Evolutionary conservation across 2,888 invertebrate species (phyloP).

Genomic region (Nymphalis polychloros): DNA sequence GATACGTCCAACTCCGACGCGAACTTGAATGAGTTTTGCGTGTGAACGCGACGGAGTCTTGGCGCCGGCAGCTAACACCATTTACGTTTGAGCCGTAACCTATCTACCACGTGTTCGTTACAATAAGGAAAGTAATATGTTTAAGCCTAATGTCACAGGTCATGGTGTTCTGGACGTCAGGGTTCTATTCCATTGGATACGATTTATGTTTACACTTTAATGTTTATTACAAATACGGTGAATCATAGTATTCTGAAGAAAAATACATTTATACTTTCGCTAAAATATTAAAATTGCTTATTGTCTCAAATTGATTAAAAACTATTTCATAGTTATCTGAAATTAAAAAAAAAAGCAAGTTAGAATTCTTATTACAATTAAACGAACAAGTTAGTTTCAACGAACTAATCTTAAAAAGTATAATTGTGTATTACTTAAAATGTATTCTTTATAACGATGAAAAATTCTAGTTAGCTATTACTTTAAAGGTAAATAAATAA

Average conservation of each 20-base stretch:
- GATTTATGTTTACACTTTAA: slow-evolving; percentile 25
- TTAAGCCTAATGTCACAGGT: slow-evolving; percentile 35
- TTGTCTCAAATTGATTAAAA: no score
- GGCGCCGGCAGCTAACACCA: slow-evolving; percentile 44
- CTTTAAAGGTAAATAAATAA: not conserved
- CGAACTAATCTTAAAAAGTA: no score
- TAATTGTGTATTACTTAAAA: no score
- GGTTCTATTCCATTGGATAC: slow-evolving; percentile 16
- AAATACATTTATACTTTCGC: not conserved
- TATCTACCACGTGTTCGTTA: slow-evolving; percentile 17
- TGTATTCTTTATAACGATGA: not conserved
- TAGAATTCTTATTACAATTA: no score
- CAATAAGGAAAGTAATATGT: slow-evolving; percentile 7
- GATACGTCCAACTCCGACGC: slow-evolving; percentile 33
- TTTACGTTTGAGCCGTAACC: slow-evolving; percentile 31
- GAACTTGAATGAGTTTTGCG: slow-evolving; percentile 31
- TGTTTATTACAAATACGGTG: slow-evolving; percentile 10
- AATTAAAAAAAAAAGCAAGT: no score
- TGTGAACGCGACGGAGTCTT: slow-evolving; percentile 30
- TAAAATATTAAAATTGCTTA: not conserved
- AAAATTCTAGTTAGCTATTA: not conserved
- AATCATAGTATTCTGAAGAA: not conserved
- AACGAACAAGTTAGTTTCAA: no score
- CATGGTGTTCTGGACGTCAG: slow-evolving; percentile 31
- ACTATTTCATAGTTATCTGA: no score